phyloP scores from a whole-genome alignment of 2,797 vertebrate species.

The Myiotriccus ornatus region DNA sequence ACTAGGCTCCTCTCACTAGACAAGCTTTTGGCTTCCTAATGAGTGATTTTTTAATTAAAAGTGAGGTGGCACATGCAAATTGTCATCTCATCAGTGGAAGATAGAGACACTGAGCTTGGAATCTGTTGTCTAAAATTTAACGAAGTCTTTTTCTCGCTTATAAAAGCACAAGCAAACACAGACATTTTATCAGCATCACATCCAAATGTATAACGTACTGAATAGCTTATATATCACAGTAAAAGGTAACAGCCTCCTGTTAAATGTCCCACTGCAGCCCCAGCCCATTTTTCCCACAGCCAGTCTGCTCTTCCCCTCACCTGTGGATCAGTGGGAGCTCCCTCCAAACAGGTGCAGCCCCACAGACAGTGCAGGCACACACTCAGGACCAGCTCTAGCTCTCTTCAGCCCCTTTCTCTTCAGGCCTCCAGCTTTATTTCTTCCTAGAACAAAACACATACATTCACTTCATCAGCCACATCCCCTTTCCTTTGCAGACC shows the following conservation, averaged over 20 bases:
- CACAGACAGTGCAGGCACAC: background rate
- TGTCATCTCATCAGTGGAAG: background rate
- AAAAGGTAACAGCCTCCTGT: background rate
- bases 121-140: background rate
- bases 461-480: constrained; percentile 14
- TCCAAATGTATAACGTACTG: background rate
- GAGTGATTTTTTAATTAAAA: constrained; percentile 20
- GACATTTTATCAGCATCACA: background rate
- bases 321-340: background rate
- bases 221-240: background rate
- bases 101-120: background rate
- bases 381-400: background rate
- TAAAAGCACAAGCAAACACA: background rate
- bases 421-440: background rate
- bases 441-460: background rate
- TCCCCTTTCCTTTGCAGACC: background rate
- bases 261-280: background rate
- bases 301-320: background rate
- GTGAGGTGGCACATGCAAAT: background rate
- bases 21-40: background rate
- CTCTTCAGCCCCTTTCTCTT: background rate
- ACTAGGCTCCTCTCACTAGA: background rate
- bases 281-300: background rate
- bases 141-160: background rate
- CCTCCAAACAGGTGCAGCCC: background rate